Conservation (phyloP, 2,113 vertebrate genomes). For the Scophthalmus maximus region DNA sequence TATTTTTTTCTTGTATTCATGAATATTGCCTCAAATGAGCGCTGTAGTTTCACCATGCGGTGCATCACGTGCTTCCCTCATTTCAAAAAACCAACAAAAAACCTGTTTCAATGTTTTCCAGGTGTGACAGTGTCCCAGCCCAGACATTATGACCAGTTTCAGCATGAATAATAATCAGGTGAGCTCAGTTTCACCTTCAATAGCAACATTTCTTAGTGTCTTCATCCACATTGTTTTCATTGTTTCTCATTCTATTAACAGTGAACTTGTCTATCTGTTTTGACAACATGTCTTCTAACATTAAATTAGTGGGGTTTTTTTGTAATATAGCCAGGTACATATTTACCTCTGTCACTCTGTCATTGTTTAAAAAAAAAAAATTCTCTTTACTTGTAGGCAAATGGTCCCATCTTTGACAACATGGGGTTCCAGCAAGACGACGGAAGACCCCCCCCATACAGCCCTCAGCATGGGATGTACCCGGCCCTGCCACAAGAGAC, state of each 20-base stretch:
- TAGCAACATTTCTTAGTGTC: neutral
- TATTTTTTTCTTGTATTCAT: no score
- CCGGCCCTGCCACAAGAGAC: conserved; percentile 14
- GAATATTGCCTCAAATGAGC: no score
- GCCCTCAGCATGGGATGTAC: conserved; percentile 15
- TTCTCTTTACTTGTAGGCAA: conserved; percentile 40
- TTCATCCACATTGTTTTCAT: no score
- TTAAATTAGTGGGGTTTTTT: neutral
- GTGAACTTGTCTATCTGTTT: neutral
- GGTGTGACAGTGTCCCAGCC: neutral
- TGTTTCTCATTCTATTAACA: neutral
- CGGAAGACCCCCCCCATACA: conserved; percentile 25
- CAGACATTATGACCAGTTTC: conserved; percentile 5
- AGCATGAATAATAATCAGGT: conserved; percentile 54
- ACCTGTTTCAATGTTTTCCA: neutral
- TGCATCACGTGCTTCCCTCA: neutral
- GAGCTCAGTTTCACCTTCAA: neutral
- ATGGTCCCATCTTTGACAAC: conserved; percentile 61
- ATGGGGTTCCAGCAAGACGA: conserved; percentile 61
- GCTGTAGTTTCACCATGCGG: no score
- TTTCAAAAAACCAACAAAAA: neutral
- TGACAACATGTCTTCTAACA: neutral
- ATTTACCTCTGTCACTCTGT: neutral
- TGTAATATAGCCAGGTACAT: neutral
- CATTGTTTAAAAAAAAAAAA: neutral